Evolutionary conservation across 2,888 invertebrate genomes (phyloP), one percentile per base, ranked within the genome.

Genomic region (Athalia cordata): DNA sequence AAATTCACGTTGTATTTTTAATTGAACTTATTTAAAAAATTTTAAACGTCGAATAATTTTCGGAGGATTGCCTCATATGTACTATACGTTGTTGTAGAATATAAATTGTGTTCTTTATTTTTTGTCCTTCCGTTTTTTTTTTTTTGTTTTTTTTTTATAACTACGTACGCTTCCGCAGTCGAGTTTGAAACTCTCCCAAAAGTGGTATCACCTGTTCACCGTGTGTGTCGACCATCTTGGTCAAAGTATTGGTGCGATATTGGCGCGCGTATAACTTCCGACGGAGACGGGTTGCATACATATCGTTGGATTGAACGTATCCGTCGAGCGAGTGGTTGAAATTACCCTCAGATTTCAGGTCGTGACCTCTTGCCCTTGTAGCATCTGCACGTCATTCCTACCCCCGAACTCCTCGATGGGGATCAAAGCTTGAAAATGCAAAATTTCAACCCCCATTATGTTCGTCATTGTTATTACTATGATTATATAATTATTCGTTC

Each of bases 211-310:
- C 87, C 84, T 87, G 88, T 87, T 84, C 82, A 79, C 83, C 86
- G 86, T 84, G 86, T 85, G 86, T 85, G 85, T 86, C 86, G 82
- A 84, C 80, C 82, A 66, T 66, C 77, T 66, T 80, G 82, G 78
- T 80, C 81, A 82, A 81, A 80, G 80, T 83, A 85, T 85, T 83
- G 84, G 80, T 78, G 79, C 77, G 82, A 84, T 84, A 83, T 88
- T 85, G 84, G 84, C 83, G 84, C 85, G 11, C 49, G 84, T 85
- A 85, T 80, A 83, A 86, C 84, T 85, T 85, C 83, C 81, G 83
- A 81, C 83, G 82, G 83, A 84, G 83, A 81, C 81, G 84, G 83
- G 80, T 81, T 86, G 89, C 88, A 88, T 88, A 88, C 86, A 86
- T 87, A 87, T 89, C 85, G 87, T 81, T 79, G 83, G 81, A 85